Evolutionary conservation across 1,140 invertebrate species (phyloP).

Genomic region (Ceratina calcarata): DNA sequence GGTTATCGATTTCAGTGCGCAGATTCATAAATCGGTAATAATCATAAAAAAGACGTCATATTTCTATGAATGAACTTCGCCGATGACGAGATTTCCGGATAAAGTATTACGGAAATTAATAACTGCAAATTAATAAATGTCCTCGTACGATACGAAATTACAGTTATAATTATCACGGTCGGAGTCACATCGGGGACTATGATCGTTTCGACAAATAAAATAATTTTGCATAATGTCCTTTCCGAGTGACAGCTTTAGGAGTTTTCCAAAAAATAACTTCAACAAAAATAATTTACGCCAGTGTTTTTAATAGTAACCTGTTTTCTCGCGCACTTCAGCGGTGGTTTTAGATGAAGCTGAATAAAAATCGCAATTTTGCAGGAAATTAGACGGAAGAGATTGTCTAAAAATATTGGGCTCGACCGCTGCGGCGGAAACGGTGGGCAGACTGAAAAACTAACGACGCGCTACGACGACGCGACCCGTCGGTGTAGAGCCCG

Average conservation of each 20-base stretch:
- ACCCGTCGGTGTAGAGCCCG: no score
- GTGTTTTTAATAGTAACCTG: not conserved
- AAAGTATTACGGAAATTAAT: no score
- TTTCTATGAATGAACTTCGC: not conserved
- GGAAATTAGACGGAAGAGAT: not conserved
- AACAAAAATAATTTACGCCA: not conserved
- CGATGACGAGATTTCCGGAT: no score
- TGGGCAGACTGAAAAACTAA: not conserved
- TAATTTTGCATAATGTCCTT: no score
- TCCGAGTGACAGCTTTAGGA: no score
- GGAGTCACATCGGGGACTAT: no score
- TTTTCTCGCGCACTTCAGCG: not conserved
- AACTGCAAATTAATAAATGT: slow-evolving; percentile 33
- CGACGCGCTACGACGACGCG: not conserved
- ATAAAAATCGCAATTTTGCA: no score
- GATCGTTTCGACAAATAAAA: no score
- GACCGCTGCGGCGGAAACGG: not conserved
- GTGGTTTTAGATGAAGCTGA: no score
- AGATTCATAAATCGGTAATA: not conserved
- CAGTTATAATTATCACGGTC: not conserved
- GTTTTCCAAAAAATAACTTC: no score
- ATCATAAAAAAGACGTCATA: not conserved
- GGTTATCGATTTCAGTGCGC: not conserved
- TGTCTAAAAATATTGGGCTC: not conserved
- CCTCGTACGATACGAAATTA: slow-evolving; percentile 14